Evolutionary conservation across 2,888 invertebrate genomes (phyloP), one percentile per base, ranked within the genome.

Genomic region (Hipparchia semele): DNA sequence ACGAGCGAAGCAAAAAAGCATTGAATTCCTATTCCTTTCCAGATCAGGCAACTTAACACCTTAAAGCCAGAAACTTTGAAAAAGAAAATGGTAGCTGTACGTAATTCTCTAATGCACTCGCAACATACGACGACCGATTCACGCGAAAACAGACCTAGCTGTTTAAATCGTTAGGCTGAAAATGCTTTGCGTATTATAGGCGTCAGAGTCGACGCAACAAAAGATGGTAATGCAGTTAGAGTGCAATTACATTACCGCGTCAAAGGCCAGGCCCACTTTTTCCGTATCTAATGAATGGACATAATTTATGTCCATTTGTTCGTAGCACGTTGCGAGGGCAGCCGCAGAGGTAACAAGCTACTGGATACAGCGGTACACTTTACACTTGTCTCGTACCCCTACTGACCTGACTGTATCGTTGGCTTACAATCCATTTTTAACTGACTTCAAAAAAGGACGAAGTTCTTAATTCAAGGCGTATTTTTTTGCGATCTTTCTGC

Each of bases 301-400:
- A 81, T 79, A 79, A 82, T 80, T 80, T 76, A 78, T 80, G 80
- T 77, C 78, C 79, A 77, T 80, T 80, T 79, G 77, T 72, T 74
- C 74, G 60, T 66, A 59, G 58, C 8, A 13, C 70, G 39, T 71
- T 54, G 68, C 65, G 67, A 59, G 67, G 33, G 53, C 53, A 67
- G 46, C 49, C 49, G 33, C 45, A n/a, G 13, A 12, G 46, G 68
- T 53, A 39, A 9, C 70, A 68, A 68, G 70, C 9, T n/a, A 71
- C 49, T 23, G 45, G 68, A 64, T 10, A 46, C 6, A 75, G 73
- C 69, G 65, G 68, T 7, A 6, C 45, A 12, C 7, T n/a, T 56
- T 6, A 5, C 60, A 33, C 10, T 10, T 9, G 23, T 23, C 23
- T 23, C 23, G 23, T 23, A 23, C 23, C 23, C 23, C 23, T 23